A percentile compares a stretch with the other conserved stretches of the same genome.
These are phyloP conservation scores for Andrena minutula DNA, from an alignment of 2,888 invertebrate species.

Conservation along the genomic window DNA sequence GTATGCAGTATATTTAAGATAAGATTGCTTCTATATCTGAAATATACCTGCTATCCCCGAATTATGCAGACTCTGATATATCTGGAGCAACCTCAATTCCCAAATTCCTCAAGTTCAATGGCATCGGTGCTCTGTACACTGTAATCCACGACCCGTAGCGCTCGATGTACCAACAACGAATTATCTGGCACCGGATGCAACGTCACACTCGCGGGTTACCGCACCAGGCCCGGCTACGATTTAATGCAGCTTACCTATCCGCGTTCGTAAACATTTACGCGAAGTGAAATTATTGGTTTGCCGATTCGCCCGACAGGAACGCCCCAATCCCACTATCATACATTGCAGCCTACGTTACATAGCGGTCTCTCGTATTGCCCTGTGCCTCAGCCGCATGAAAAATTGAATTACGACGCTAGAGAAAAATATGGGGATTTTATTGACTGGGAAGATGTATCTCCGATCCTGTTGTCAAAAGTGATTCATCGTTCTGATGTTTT, in stretches of 20 bases:
- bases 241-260: conserved; percentile 59
- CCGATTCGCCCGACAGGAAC: conserved; percentile 32
- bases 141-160: conserved; percentile 12
- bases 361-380: conserved; percentile 6
- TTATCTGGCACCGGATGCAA: conserved; percentile 49
- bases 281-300: conserved; percentile 58
- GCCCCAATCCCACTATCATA: conserved; percentile 8
- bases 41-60: no score
- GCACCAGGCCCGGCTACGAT: conserved; percentile 40
- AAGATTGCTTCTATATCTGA: no score
- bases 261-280: conserved; percentile 56
- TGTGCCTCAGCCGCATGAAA: conserved; percentile 16
- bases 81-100: neutral
- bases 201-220: conserved; percentile 50
- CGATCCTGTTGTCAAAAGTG: neutral
- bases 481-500: neutral
- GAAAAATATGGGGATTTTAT: conserved; percentile 12
- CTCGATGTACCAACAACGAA: conserved; percentile 30
- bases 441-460: neutral
- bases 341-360: conserved; percentile 17
- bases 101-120: neutral
- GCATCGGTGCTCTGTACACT: neutral
- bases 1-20: no score
- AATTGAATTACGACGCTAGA: conserved; percentile 25
- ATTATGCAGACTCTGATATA: no score